Evolutionary conservation across 2,797 vertebrate species (phyloP).

Genomic region (Neosilurus mollespiculum): DNA sequence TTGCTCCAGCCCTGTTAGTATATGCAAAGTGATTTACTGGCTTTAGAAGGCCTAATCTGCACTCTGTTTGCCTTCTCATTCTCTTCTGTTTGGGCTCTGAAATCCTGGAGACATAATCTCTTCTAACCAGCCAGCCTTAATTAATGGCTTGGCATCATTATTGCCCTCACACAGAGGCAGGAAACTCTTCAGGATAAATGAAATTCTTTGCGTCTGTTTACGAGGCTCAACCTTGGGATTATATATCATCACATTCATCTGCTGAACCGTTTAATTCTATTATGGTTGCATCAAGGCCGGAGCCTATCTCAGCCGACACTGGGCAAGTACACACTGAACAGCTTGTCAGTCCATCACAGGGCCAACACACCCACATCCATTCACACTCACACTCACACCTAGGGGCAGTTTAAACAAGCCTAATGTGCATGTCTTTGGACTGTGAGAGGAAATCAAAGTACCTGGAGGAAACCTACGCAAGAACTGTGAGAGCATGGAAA

Average conservation of each 20-base stretch:
- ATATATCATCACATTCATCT: neutral
- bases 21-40: slow-evolving; percentile 45
- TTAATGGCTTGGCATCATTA: slow-evolving; percentile 25
- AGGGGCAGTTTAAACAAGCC: too few species aligned
- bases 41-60: slow-evolving; percentile 37
- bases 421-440: too few species aligned
- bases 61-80: slow-evolving; percentile 37
- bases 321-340: too few species aligned
- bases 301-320: too few species aligned
- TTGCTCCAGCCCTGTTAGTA: slow-evolving; percentile 8
- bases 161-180: slow-evolving; percentile 35
- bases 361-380: too few species aligned
- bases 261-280: too few species aligned
- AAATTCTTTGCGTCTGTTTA: slow-evolving; percentile 17
- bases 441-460: too few species aligned
- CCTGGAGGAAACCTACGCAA: too few species aligned
- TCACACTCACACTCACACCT: too few species aligned
- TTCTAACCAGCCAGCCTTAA: slow-evolving; percentile 25
- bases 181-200: slow-evolving; percentile 42
- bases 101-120: slow-evolving; percentile 48
- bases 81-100: slow-evolving; percentile 34
- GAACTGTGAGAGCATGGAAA: too few species aligned
- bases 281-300: too few species aligned
- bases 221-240: slow-evolving; percentile 23
- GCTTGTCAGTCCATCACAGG: too few species aligned